Evolutionary conservation across 2,888 invertebrate species (phyloP), one percentile per base, ranked within the genome.

Genomic region (Agapostemon virescens): DNA sequence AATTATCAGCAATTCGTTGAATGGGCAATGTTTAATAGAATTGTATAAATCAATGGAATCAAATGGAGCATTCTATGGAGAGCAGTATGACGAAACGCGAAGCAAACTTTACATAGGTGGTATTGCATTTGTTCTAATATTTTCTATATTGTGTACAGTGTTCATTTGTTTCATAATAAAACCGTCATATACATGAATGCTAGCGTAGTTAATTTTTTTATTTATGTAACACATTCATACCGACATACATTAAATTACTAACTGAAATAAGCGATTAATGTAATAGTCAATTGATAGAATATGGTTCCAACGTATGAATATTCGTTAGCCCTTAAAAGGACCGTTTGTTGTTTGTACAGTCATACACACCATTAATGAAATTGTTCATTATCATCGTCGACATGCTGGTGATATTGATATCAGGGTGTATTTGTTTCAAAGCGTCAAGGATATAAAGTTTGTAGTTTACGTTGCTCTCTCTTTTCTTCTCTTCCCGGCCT

Each of bases 401-500:
- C 72, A 89, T 88, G 55, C 80, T 92, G 30, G 93, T 94, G 74
- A 94, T 92, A 26, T 94, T 93, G 64, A 93, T 94, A 86, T 94
- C 94, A 13, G 94, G 94, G 85, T 94, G 94, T 33, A 93, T 93
- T 85, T 94, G 94, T 88, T 94, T 94, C 88, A 94, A 85, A 3
- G 94, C 94, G 85, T 94, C 94, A 91, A 94, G 94, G 88, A 94
- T 93, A 90, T 93, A 94, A 79, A 93, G 93, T 20, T 92, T 91
- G 81, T 92, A 93, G 69, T 90, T 90, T 82, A 93, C 92, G 90
- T 93, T 93, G 90, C 90, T 91, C 81, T 90, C 90, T 82, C 90
- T 90, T 74, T 91, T 91, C 74, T 82, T 86, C 74, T 88, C 87
- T 93, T 93, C 77, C 93, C 93, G 3, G 89, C 86, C 79, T 93